Base-by-base conservation (phyloP, 2,113 vertebrate species). In the Orcinus orca region DNA sequence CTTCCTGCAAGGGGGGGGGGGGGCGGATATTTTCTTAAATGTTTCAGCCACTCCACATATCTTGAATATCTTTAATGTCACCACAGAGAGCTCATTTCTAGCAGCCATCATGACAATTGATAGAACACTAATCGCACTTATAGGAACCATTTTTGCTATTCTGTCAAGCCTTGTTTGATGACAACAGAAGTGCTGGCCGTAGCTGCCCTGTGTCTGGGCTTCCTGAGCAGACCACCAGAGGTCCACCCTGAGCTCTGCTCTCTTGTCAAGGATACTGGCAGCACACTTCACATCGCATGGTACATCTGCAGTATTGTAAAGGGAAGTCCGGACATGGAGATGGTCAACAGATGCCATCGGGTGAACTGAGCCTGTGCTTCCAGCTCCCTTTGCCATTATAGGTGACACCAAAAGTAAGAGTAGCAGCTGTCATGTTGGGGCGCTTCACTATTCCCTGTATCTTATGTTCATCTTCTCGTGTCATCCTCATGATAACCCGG, bases 141-240 rank as follows among this genome's bases (percentile, higher is more conserved):
- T 0, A n/a, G 47, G n/a, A 36, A n/a, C 44, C 55, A n/a, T 18
- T 17, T 62, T n/a, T 73, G 55, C 14, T 58, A n/a, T 25, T 65
- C n/a, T 29, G 1, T 17, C 1, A 23, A 50, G 41, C n/a, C 36
- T 67, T 80, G 12, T 65, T 18, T n/a, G 36, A 55, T 44, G 86
- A 31, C 3, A 33, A 25, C 17, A 53, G 26, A 53, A 55, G 44
- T 11, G 4, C 25, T 8, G n/a, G 7, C 6, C 21, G 26, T n/a
- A 21, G 47, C 33, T 0, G 1, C 12, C 33, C 8, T 0, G 1
- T 3, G 33, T 26, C 36, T 38, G 76, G 63, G 36, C 15, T 73
- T 38, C 55, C 55, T 31, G 63, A 15, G 6, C 4, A 65, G 26
- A 76, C 21, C 10, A 23, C 6, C 36, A 15, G n/a, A 1, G 31